Conservation (phyloP, 2,113 vertebrate species). For the Dipodomys stephensi region DNA sequence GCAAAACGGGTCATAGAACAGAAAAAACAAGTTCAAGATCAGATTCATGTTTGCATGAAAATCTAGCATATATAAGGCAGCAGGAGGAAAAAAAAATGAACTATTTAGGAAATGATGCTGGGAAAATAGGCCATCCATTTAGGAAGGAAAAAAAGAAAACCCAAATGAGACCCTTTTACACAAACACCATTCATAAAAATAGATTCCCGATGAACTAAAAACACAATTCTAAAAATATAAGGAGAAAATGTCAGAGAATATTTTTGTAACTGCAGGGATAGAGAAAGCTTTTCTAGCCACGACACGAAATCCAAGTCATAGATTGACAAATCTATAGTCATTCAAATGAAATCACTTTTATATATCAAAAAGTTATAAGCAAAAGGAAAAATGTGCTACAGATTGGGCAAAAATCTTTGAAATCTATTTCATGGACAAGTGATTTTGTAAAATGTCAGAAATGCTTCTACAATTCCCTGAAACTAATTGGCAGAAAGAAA, state of each 20-base stretch:
- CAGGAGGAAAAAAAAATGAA: conserved; percentile 49
- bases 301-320: conserved; percentile 50
- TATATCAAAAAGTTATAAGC: not conserved
- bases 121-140: conserved; percentile 59
- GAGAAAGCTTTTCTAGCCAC: conserved; percentile 52
- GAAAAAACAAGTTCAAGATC: not conserved
- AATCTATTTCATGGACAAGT: not conserved
- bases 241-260: conserved; percentile 54
- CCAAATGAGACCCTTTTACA: conserved; percentile 57
- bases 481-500: conserved; percentile 25
- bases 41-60: conserved; percentile 30
- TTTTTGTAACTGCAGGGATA: conserved; percentile 54
- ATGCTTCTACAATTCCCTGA: conserved; percentile 4
- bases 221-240: conserved; percentile 74
- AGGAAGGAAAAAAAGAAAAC: conserved; percentile 10
- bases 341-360: not conserved
- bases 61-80: conserved; percentile 38
- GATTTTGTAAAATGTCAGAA: conserved; percentile 26
- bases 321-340: conserved; percentile 34
- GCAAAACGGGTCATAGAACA: conserved; percentile 4
- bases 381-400: conserved; percentile 48
- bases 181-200: conserved; percentile 65
- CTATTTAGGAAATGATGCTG: conserved; percentile 34
- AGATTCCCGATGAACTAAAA: conserved; percentile 69
- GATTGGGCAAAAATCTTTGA: conserved; percentile 25